These are phyloP conservation scores for Tyto alba DNA, from an alignment of 2,113 vertebrate genomes.

Conservation along the genomic window DNA sequence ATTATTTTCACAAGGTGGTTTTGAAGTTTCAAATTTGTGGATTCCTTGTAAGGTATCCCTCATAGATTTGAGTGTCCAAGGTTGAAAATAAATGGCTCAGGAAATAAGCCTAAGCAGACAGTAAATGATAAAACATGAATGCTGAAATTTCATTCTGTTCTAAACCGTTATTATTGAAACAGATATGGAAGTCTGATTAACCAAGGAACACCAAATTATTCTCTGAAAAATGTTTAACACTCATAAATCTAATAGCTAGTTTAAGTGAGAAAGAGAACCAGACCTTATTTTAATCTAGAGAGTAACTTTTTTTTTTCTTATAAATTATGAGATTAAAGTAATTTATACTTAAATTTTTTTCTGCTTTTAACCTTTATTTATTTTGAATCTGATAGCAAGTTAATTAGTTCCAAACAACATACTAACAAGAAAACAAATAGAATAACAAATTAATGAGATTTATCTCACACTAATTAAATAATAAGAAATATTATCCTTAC, in stretches of 20 bases:
- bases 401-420: neutral
- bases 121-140: neutral
- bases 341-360: constrained; percentile 42
- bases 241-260: neutral
- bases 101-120: neutral
- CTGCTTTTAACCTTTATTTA: constrained; percentile 43
- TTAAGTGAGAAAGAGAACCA: neutral
- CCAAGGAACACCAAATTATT: neutral
- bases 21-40: neutral
- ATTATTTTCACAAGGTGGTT: neutral
- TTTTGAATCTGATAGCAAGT: constrained; percentile 32
- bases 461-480: neutral
- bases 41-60: neutral
- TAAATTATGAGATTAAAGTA: neutral
- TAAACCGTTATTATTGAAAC: neutral
- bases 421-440: neutral
- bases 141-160: neutral
- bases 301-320: neutral
- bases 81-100: neutral
- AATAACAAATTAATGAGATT: neutral
- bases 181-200: neutral
- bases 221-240: neutral
- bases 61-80: neutral
- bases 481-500: neutral
- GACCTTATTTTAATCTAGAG: neutral